Evolutionary conservation across 2,113 vertebrate genomes (phyloP).

Genomic region (Sprattus sprattus): DNA sequence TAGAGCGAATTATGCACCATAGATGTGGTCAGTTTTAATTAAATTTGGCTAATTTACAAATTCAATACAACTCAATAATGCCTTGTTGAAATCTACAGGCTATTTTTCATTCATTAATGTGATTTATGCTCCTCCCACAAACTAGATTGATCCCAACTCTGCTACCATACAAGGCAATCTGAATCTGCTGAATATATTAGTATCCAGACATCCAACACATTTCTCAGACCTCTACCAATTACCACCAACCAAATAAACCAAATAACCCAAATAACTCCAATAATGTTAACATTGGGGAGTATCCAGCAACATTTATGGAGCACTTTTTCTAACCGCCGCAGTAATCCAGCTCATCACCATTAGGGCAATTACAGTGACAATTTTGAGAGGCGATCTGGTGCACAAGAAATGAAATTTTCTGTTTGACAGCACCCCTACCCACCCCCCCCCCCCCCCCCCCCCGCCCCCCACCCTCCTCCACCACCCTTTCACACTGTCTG

Average conservation of each 20-base stretch:
- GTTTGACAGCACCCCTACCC: neutral
- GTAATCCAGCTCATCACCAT: neutral
- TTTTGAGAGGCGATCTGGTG: neutral
- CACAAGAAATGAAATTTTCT: neutral
- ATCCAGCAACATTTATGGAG: neutral
- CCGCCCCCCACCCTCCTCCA: neutral
- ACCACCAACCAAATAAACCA: neutral
- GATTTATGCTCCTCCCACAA: neutral
- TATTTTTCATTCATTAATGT: neutral
- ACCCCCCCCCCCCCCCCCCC: neutral
- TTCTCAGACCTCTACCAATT: neutral
- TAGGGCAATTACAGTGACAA: conserved; percentile 7
- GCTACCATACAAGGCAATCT: neutral
- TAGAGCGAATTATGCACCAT: neutral
- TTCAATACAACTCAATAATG: neutral
- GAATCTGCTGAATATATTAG: neutral
- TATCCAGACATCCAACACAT: neutral
- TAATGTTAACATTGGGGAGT: neutral
- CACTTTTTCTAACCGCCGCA: neutral
- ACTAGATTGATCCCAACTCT: neutral
- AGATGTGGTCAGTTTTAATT: conserved; percentile 15
- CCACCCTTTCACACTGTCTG: conserved; percentile 37
- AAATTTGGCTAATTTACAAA: neutral
- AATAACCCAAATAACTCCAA: neutral
- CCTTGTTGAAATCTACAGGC: neutral